A percentile compares a stretch with the other conserved stretches of the same genome.
Conservation (phyloP, 92 coral and sea anemone genomes). For the Phenganax subtilis region DNA sequence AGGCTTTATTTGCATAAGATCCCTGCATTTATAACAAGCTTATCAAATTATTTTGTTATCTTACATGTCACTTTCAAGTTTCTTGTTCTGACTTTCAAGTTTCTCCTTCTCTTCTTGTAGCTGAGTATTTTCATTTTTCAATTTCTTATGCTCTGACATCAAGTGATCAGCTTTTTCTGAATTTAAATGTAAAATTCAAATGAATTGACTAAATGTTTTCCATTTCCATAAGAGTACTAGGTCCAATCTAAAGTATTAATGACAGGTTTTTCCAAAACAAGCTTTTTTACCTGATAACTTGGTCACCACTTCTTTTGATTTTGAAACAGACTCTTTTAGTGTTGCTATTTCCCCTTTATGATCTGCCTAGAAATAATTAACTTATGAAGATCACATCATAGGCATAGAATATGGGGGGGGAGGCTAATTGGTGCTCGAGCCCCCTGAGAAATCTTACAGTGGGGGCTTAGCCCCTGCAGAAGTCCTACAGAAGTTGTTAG, state of each 20-base stretch:
- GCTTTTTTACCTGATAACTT: constrained; percentile 18
- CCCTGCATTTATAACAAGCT: too few relatives aligned
- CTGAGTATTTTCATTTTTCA: constrained; percentile 4
- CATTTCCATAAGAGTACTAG: background rate
- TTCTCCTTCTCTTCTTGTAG: background rate
- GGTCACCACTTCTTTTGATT: constrained; percentile 5
- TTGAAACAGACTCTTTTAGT: constrained; percentile 14
- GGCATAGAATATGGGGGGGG: too few relatives aligned
- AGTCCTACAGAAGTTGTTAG: too few relatives aligned
- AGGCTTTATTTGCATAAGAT: too few relatives aligned
- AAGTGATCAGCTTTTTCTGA: constrained; percentile 22
- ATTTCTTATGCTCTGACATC: constrained; percentile 19
- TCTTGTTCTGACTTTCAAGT: constrained; percentile 12
- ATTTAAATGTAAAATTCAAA: background rate
- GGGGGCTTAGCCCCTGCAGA: too few relatives aligned
- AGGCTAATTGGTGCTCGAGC: background rate
- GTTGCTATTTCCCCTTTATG: constrained; percentile 22
- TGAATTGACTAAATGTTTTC: background rate
- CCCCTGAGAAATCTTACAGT: too few relatives aligned
- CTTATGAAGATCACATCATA: background rate
- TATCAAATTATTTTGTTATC: background rate
- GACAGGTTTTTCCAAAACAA: background rate
- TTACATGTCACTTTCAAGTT: constrained; percentile 29
- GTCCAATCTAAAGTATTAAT: background rate
- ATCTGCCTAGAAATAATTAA: background rate